These are phyloP conservation scores for Periphyllus acericola DNA, from an alignment of 2,888 invertebrate genomes.

Conservation along the genomic window DNA sequence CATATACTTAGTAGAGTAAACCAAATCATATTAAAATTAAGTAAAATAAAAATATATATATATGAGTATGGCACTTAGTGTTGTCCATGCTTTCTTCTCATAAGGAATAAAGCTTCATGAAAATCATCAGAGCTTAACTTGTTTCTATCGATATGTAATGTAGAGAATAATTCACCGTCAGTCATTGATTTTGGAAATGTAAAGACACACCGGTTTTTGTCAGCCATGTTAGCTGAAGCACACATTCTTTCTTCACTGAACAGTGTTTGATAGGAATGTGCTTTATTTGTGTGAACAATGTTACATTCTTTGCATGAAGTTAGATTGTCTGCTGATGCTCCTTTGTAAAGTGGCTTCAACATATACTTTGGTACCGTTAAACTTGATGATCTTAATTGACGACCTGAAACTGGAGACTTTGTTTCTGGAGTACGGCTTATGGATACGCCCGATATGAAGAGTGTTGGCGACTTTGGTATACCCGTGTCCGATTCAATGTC, in stretches of 20 bases:
- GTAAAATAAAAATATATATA: neutral
- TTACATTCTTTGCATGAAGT: conserved; percentile 63
- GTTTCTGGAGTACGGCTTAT: conserved; percentile 71
- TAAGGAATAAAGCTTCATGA: conserved; percentile 71
- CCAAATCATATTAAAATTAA: neutral
- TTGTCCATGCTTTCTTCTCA: conserved; percentile 66
- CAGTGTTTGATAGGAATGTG: conserved; percentile 64
- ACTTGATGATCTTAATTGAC: conserved; percentile 70
- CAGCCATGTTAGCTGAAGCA: conserved; percentile 69
- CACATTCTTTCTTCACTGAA: conserved; percentile 65
- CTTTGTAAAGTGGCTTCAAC: conserved; percentile 64
- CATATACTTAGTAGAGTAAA: neutral
- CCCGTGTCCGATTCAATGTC: conserved; percentile 73
- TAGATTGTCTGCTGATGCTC: conserved; percentile 62
- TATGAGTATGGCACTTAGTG: conserved; percentile 37
- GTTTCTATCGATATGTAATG: conserved; percentile 71
- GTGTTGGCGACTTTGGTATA: conserved; percentile 71
- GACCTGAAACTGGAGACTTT: conserved; percentile 68
- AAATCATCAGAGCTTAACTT: conserved; percentile 72
- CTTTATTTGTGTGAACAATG: conserved; percentile 53
- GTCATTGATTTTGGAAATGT: conserved; percentile 72
- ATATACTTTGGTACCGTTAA: conserved; percentile 67
- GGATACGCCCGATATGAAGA: conserved; percentile 73
- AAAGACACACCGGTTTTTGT: conserved; percentile 70
- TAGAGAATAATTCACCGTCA: conserved; percentile 72